A percentile compares a stretch with the other conserved stretches of the same genome.
These are phyloP conservation scores for Ricordea florida DNA, from an alignment of 92 coral and sea anemone genomes.

Conservation along the genomic window DNA sequence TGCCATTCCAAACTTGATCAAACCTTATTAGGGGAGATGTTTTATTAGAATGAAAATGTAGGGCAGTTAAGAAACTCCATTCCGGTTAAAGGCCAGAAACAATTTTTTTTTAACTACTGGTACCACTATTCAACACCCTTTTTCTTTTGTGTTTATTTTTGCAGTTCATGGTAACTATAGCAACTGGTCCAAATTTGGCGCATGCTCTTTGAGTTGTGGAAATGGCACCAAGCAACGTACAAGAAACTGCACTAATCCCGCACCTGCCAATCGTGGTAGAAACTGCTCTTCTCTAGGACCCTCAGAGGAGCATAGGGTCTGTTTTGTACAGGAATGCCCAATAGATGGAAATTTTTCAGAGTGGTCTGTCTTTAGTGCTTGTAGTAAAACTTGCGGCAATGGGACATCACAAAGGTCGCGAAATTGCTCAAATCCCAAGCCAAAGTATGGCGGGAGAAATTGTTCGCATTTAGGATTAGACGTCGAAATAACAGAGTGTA, in stretches of 20 bases:
- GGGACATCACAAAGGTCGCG: conserved; percentile 62
- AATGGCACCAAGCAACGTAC: conserved; percentile 67
- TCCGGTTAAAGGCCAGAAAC: too few relatives aligned
- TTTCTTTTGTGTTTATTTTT: conserved; percentile 3
- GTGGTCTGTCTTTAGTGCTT: conserved; percentile 69
- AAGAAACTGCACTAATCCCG: conserved; percentile 75
- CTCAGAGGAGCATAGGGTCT: conserved; percentile 3
- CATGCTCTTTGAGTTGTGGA: conserved; percentile 83
- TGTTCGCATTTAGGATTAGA: conserved; percentile 55
- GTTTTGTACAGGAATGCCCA: conserved; percentile 67
- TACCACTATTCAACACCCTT: neutral
- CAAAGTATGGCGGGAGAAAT: conserved; percentile 69
- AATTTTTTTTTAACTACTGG: neutral
- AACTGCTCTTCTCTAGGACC: conserved; percentile 74
- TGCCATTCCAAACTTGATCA: too few relatives aligned
- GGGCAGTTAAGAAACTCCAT: too few relatives aligned
- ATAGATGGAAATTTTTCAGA: conserved; percentile 64
- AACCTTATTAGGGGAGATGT: too few relatives aligned
- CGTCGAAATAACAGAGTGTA: conserved; percentile 41
- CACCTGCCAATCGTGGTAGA: conserved; percentile 75
- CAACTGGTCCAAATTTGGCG: conserved; percentile 73
- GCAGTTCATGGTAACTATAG: conserved; percentile 79
- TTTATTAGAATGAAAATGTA: too few relatives aligned
- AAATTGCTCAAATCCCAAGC: conserved; percentile 65
- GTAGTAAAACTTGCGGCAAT: conserved; percentile 66